Base-by-base conservation (phyloP, 2,797 vertebrate genomes). In the Cirrhinus molitorella region DNA sequence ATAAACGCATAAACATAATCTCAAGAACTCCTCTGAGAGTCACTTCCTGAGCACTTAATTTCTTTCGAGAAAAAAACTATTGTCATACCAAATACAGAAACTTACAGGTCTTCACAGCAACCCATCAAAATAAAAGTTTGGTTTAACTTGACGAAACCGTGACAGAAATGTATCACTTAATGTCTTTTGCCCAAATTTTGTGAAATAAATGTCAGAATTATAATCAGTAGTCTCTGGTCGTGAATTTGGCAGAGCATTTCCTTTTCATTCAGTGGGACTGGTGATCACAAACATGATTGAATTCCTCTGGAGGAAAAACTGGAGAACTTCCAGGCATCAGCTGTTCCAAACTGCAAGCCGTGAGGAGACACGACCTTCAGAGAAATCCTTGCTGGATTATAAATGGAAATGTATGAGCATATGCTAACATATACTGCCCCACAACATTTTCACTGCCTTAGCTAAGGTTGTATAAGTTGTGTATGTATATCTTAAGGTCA, bases 371-470 rank as follows among this genome's bases (percentile, higher is more conserved):
- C 4, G 63, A 80, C 63, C 65, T 51, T 79, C 37, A 72, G 47
- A 47, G 23, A 88, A 81, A 84, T 80, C 51, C 53, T 68, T 7
- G 12, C 63, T 28, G n/a, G 67, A 84, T 88, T 79, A 84, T 79
- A 84, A 84, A 82, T 67, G 74, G 75, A 81, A 81, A 81, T 66
- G 25, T 23, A 77, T 72, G 34, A 67, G 81, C 78, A 84, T 31
- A 61, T 49, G 49, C 21, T 55, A 71, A 63, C 63, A 83, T 75
- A 80, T 34, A 76, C 19, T 63, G 21, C 43, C 28, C 3, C 21
- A n/a, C 13, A 34, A 17, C 31, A 49, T 25, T 31, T 40, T 61
- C 10, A 25, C 0, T 25, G 31, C 14, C 3, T n/a, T 31, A 1
- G 25, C 23, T 25, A 13, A 25, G 21, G 23, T 34, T n/a, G 55